Evolutionary conservation across 2,888 invertebrate genomes (phyloP), one percentile per base, ranked within the genome.

Genomic region (Pecten maximus): DNA sequence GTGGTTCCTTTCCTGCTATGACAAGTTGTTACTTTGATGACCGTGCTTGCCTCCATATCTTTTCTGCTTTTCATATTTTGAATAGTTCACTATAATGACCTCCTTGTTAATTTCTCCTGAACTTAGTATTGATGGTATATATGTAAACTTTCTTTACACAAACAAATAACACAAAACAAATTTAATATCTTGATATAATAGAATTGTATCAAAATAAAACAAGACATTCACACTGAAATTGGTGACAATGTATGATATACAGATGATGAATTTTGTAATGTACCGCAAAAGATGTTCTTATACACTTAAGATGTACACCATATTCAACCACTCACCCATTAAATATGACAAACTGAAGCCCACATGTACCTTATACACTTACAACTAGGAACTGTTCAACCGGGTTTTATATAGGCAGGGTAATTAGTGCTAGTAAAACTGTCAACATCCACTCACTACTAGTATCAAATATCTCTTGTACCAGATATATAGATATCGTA

Each of bases 121-220:
- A n/a, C n/a, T n/a, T n/a, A n/a, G n/a, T n/a, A n/a, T n/a, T n/a
- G n/a, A n/a, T n/a, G n/a, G n/a, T n/a, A n/a, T n/a, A n/a, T n/a
- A n/a, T n/a, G n/a, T 19, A 48, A 16, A 48, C 10, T 1, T 48
- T 4, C 48, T 48, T 48, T 48, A 8, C 23, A 54, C 8, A 28
- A 74, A 74, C 10, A 74, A 28, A 74, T 35, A 35, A 74, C 74
- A 74, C 28, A 35, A 74, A 28, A 74, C 74, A 74, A 6, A 12
- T 35, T 74, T 74, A 23, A 54, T 74, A 74, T 74, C 74, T 74
- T 74, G 74, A 74, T 74, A 74, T 74, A 74, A 74, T 74, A 74
- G 88, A 48, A 88, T 88, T 88, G 44, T 88, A 88, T 88, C 88
- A 88, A 88, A 88, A 88, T 88, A 88, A 88, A 50, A 88, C 74